Conservation (phyloP, 92 coral and sea anemone genomes). For the Porites rus region DNA sequence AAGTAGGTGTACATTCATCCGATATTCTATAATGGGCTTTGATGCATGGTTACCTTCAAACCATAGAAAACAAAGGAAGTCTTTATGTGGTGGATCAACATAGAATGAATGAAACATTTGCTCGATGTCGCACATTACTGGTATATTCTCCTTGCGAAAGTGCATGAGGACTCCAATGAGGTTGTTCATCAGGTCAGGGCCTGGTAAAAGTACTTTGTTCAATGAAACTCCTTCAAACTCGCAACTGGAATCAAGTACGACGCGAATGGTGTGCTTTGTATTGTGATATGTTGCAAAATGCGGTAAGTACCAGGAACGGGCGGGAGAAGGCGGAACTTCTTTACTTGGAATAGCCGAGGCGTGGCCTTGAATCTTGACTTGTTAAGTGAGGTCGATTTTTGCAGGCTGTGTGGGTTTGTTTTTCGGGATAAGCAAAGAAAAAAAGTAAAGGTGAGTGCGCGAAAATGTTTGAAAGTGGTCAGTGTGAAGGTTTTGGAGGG, state of each 20-base stretch:
- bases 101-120: slow-evolving; percentile 65
- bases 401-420: no score
- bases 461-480: no score
- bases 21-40: slow-evolving; percentile 57
- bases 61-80: slow-evolving; percentile 74
- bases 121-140: slow-evolving; percentile 52
- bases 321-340: slow-evolving; percentile 30
- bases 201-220: slow-evolving; percentile 67
- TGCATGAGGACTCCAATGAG: slow-evolving; percentile 64
- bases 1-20: slow-evolving; percentile 80
- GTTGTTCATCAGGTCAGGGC: slow-evolving; percentile 72
- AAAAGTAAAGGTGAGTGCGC: no score
- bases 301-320: slow-evolving; percentile 66
- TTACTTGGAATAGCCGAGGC: slow-evolving; percentile 55
- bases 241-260: slow-evolving; percentile 63
- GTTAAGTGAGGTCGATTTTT: no score
- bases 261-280: slow-evolving; percentile 67
- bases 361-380: slow-evolving; percentile 32
- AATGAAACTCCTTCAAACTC: slow-evolving; percentile 59
- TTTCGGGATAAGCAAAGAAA: no score
- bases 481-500: no score
- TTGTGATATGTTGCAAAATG: slow-evolving; percentile 71
- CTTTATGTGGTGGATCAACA: slow-evolving; percentile 71
- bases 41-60: slow-evolving; percentile 60
- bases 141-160: slow-evolving; percentile 50